Evolutionary conservation across 2,797 vertebrate species (phyloP), one percentile per base, ranked within the genome.

Genomic region (Lateolabrax maculatus): DNA sequence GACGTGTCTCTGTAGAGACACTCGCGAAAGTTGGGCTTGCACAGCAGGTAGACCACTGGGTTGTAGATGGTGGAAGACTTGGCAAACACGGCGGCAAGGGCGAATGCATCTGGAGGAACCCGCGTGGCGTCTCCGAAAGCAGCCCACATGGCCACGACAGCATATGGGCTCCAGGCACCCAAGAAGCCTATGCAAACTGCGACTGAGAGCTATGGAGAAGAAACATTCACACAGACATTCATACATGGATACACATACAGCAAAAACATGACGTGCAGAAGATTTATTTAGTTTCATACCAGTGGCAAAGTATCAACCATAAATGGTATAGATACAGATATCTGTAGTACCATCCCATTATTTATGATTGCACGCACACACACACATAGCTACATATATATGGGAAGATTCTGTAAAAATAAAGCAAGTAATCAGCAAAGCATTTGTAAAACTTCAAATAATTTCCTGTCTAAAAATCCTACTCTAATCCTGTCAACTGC

Each of bases 31-130:
- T 93, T 97, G 63, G 93, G 97, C 83, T 98, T 97, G 70, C 96
- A 94, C 29, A 97, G 90, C 86, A 98, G 94, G 88, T 96, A 96
- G 62, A 97, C 94, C 81, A 96, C 56, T 0, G 96, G 96, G 87
- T 97, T 97, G 94, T 97, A 97, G 87, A 96, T 93, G 0, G 96
- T 96, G 0, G 97, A 98, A 64, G 97, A 96, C 86, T 97, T 97
- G 86, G 97, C 96, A 46, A 95, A 96, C 39, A 91, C 64, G 0
- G 96, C 96, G 0, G 96, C 96, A 4, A 97, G 55, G 79, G 96
- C 96, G 0, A 97, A 97, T 7, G 92, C 95, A 36, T 94, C 29
- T 0, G 93, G 90, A 0, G 96, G 96, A 58, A 97, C 93, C 16
- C 21, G 66, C 1, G 90, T 81, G 72, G 95, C 78, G 0, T 96